Base-by-base conservation (phyloP, 2,797 vertebrate genomes). In the Neoniphon sammara region DNA sequence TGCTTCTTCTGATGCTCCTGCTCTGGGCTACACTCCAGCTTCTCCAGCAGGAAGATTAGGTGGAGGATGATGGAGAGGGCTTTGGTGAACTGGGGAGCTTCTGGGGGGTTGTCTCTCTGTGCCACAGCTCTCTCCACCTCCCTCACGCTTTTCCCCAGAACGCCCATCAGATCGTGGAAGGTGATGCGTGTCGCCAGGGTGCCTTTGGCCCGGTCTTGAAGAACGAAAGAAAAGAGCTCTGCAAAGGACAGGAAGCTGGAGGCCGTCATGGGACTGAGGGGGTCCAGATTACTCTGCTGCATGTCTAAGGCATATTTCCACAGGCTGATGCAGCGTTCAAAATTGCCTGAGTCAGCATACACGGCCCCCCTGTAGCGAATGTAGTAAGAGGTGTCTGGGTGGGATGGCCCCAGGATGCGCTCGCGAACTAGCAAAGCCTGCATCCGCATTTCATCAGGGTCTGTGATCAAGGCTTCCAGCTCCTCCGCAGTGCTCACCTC, bases 221-320 rank as follows among this genome's bases (percentile, higher is more conserved):
- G 95, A 39, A 98, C 96, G 0, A 98, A 99, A 2, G 97, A 98
- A 89, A 98, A 98, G 49, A 98, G 96, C 88, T 99, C 97, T 0
- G 97, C 97, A 2, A 99, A 99, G 5, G 97, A 98, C 55, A 99
- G 93, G 90, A 99, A 98, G 75, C 97, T 99, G 87, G 97, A 98
- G 61, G 97, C 96, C 0, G 97, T 99, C 97, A 98, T 97, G 53
- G 97, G 97, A 86, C 97, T 99, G 77, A 99, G 94, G 0, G 97
- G 97, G 88, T 99, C 97, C 88, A 99, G 88, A 91, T 97, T 96
- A 91, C 90, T 96, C 86, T 98, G 97, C 80, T 99, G 97, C 97
- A 99, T 98, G 82, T 99, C 97, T 75, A 99, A 91, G 1, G 97
- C 97, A 0, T 99, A 99, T 66, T 97, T 98, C 97, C 97, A 99